Base-by-base conservation (phyloP, 2,797 vertebrate genomes). In the Eulemur mongoz region DNA sequence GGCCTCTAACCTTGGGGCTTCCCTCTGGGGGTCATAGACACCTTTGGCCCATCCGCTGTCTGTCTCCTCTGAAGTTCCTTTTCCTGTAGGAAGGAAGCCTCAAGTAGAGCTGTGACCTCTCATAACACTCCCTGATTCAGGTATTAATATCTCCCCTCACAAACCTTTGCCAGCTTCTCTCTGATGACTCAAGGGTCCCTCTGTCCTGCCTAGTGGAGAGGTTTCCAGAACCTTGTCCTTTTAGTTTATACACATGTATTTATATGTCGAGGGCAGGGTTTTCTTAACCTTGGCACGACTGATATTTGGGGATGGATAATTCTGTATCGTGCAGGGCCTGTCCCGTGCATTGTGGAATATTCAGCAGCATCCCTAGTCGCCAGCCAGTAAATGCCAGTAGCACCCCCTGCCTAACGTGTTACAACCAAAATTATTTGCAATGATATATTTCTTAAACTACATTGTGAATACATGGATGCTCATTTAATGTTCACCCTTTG, bases 391-490 rank as follows among this genome's bases (percentile, higher is more conserved):
- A 43, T 17, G 23, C 70, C 50, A 65, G 30, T 13, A 79, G 80
- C n/a, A 45, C 25, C 13, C 15, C 43, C 50, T 14, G 8, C 40
- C 52, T 15, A 4, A 22, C 12, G 8, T 67, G 9, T 54, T 52
- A 85, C 30, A 65, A 78, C 40, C 72, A 80, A 54, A 93, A 85
- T 57, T 57, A 85, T 88, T 76, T 94, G 61, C 54, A 50, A 92
- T 86, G 12, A 65, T 84, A 4, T 61, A 54, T 94, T 88, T 91
- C 22, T 59, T 72, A 92, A 90, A 45, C 13, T 94, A 15, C 25
- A 8, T 43, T 75, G 2, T 80, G 73, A 97, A 12, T 83, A 27
- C 20, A 52, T 57, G 10, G 13, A 40, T 91, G 30, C 30, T 87
- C 12, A 85, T 90, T 88, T 85, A 89, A 81, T 65, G 12, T 57